Base-by-base conservation (phyloP, 2,113 vertebrate species). In the Cygnus buccinator region DNA sequence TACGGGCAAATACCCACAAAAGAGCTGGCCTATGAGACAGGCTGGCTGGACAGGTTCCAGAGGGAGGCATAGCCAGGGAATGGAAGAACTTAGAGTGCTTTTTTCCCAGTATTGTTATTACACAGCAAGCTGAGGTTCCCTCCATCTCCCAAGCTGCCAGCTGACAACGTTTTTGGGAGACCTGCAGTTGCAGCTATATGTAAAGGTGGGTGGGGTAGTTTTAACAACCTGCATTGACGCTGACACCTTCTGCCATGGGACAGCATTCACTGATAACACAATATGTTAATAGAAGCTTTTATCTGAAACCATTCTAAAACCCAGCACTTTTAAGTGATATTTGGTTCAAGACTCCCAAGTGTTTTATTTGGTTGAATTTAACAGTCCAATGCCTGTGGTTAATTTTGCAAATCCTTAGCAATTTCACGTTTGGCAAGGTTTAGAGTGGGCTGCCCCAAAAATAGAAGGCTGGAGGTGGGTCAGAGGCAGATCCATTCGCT, bases 221-320 rank as follows among this genome's bases (percentile, higher is more conserved):
- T 8, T 7, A 29, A 25, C 28, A 44, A 18, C 23, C 17, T 11
- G 18, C 4, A 11, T 43, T 8, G 8, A 1, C 12, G 6, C 21
- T 3, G 58, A 6, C 6, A 9, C 29, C 46, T 31, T 19, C 5
- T 23, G 44, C 54, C 62, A 1, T 0, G 28, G 41, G 80, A 62
- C 77, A 57, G 63, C n/a, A 0, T 10, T 35, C 52, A 50, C 65
- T 14, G 26, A 10, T 1, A 43, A 37, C 57, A 7, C 26, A 2
- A 0, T 19, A 63, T 17, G 4, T 25, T 4, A 6, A 6, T 3
- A 10, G 41, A 13, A 2, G 1, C 63, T 67, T 39, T 5, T 37
- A 29, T 10, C 44, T 46, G 44, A 46, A 44, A 31, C n/a, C 31
- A 13, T 9, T 62, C 50, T 18, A 31, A 39, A 67, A 41, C 6